phyloP scores from a whole-genome alignment of 2,888 invertebrate species.

The Harpalus rubripes region DNA sequence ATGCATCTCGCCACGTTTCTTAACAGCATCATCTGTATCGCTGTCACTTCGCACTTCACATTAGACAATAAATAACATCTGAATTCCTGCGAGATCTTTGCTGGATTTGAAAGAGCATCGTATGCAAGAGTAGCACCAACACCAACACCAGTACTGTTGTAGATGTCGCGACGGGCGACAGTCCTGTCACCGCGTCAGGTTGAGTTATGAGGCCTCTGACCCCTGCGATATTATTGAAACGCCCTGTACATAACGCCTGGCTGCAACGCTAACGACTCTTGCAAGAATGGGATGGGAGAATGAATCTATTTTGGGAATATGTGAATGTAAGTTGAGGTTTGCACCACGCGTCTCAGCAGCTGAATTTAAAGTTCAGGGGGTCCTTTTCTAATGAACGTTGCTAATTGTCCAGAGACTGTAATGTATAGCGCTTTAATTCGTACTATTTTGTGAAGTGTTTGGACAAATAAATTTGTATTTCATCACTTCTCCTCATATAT shows the following conservation, averaged over 20 bases:
- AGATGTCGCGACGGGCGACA: slow-evolving; percentile 36
- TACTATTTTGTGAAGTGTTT: too few relatives aligned
- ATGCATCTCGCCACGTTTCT: background rate
- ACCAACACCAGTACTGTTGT: background rate
- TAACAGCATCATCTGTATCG: background rate
- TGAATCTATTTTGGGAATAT: slow-evolving; percentile 38
- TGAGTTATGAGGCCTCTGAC: slow-evolving; percentile 64
- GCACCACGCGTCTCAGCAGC: too few relatives aligned
- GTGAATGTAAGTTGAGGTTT: background rate
- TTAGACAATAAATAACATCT: slow-evolving; percentile 44
- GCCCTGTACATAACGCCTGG: slow-evolving; percentile 49
- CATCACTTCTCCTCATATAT: too few relatives aligned
- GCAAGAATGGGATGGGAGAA: slow-evolving; percentile 20
- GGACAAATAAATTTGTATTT: too few relatives aligned
- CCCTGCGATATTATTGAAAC: slow-evolving; percentile 58
- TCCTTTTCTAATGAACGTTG: too few relatives aligned
- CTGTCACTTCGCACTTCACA: slow-evolving; percentile 8
- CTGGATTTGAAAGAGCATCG: slow-evolving; percentile 15
- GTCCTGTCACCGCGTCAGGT: slow-evolving; percentile 55
- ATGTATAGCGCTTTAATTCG: too few relatives aligned
- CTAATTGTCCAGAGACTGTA: too few relatives aligned
- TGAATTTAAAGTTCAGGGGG: too few relatives aligned
- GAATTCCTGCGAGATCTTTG: background rate
- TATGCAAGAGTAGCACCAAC: background rate
- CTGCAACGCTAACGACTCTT: slow-evolving; percentile 4